A percentile compares a stretch with the other conserved stretches of the same genome.
Conservation (phyloP, 92 coral and sea anemone genomes). For the Porites lobata region DNA sequence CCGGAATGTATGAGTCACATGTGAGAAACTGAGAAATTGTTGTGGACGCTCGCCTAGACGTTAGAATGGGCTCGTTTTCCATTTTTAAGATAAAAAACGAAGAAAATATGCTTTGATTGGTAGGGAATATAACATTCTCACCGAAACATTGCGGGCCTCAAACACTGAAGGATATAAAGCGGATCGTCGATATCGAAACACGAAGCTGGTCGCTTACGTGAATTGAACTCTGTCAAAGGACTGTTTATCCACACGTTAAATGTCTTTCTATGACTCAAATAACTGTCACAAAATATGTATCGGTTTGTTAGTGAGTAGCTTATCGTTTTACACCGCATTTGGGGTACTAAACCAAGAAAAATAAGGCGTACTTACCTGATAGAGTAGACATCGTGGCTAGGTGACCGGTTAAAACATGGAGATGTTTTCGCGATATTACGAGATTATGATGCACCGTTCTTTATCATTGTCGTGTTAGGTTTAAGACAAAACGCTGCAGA, state of each 20-base stretch:
- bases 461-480: not conserved
- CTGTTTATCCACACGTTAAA: not conserved
- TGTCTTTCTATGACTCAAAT: not conserved
- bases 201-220: not conserved
- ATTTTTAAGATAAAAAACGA: not conserved
- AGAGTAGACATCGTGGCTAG: slow-evolving; percentile 30
- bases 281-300: not conserved
- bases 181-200: not conserved
- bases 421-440: not conserved
- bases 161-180: not conserved
- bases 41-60: not conserved
- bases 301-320: too few species aligned
- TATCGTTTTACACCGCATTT: not conserved
- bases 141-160: not conserved
- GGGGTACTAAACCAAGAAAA: not conserved
- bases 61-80: not conserved
- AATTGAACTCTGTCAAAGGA: too few species aligned
- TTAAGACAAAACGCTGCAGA: not conserved
- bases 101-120: not conserved
- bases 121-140: not conserved
- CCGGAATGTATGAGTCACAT: too few species aligned
- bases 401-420: slow-evolving; percentile 10
- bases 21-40: not conserved
- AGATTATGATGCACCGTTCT: not conserved
- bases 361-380: slow-evolving; percentile 13